Percentiles rank a stretch among this genome's conserved stretches.
phyloP scores from a whole-genome alignment of 2,113 vertebrate species.

The Xenopus laevis region DNA sequence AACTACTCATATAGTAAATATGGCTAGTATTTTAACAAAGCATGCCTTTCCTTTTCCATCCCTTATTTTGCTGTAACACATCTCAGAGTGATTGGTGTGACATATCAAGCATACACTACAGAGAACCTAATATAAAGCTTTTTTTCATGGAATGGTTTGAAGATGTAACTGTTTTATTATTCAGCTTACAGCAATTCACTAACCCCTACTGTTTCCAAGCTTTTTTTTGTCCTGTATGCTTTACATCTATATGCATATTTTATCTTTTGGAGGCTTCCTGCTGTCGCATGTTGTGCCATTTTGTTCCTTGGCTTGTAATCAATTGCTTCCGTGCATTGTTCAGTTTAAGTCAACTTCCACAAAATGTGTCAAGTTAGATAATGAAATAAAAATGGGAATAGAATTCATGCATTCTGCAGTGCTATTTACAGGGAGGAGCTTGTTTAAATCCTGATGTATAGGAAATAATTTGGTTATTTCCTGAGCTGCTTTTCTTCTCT shows the following conservation, averaged over 20 bases:
- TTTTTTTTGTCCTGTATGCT: conserved; percentile 17
- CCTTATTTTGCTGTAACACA: no score
- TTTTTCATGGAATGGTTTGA: conserved; percentile 5
- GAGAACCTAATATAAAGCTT: no score
- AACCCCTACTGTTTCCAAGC: conserved; percentile 9
- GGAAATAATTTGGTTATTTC: neutral
- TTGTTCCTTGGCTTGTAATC: conserved; percentile 22
- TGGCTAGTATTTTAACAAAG: no score
- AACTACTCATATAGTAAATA: no score
- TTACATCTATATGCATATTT: conserved; percentile 24
- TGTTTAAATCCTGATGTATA: neutral
- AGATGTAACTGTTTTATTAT: conserved; percentile 17
- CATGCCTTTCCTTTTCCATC: no score
- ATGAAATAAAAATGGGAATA: neutral
- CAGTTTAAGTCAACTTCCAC: neutral
- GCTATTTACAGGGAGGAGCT: neutral
- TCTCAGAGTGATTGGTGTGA: no score
- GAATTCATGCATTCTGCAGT: neutral
- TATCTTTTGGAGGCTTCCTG: conserved; percentile 26
- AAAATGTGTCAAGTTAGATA: neutral
- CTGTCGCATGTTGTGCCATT: conserved; percentile 26
- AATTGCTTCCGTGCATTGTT: conserved; percentile 34
- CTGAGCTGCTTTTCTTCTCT: neutral
- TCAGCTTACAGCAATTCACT: conserved; percentile 10
- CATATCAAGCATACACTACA: no score